Percentiles rank a stretch among this genome's conserved stretches.
These are phyloP conservation scores for Hypercompe scribonia DNA, from an alignment of 2,888 invertebrate species.

Conservation along the genomic window DNA sequence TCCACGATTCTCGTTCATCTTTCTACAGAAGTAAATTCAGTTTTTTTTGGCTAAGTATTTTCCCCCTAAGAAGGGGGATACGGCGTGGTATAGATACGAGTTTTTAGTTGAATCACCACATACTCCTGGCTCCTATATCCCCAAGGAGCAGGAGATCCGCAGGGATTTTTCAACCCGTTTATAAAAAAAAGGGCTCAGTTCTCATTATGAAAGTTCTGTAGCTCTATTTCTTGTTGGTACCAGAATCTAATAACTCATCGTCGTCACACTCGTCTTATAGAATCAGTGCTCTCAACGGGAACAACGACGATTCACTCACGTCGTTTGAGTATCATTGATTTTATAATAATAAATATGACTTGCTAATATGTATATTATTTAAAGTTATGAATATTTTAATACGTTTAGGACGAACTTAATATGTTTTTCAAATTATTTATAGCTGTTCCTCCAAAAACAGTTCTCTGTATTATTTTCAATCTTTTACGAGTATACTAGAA, in stretches of 20 bases:
- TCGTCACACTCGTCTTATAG: too few relatives aligned
- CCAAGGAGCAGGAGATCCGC: too few relatives aligned
- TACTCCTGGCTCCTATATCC: too few relatives aligned
- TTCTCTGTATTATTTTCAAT: neutral
- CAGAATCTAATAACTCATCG: neutral
- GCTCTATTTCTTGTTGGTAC: neutral
- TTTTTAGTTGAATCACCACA: too few relatives aligned
- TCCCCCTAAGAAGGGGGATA: too few relatives aligned
- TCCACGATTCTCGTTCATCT: neutral
- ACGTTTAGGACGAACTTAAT: neutral
- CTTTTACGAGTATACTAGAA: neutral
- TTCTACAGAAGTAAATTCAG: too few relatives aligned
- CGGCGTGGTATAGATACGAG: too few relatives aligned
- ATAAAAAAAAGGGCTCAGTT: too few relatives aligned
- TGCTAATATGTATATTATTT: neutral
- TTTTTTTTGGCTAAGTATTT: too few relatives aligned
- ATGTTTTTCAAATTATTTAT: too few relatives aligned
- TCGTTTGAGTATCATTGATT: neutral
- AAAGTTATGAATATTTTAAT: conserved; percentile 10
- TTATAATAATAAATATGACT: neutral
- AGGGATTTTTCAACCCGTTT: too few relatives aligned
- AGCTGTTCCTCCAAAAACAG: neutral
- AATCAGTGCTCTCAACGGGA: neutral
- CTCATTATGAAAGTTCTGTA: neutral
- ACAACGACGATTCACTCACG: neutral